Evolutionary conservation across 2,797 vertebrate species (phyloP), one percentile per base, ranked within the genome.

Genomic region (Garrulus glandarius): DNA sequence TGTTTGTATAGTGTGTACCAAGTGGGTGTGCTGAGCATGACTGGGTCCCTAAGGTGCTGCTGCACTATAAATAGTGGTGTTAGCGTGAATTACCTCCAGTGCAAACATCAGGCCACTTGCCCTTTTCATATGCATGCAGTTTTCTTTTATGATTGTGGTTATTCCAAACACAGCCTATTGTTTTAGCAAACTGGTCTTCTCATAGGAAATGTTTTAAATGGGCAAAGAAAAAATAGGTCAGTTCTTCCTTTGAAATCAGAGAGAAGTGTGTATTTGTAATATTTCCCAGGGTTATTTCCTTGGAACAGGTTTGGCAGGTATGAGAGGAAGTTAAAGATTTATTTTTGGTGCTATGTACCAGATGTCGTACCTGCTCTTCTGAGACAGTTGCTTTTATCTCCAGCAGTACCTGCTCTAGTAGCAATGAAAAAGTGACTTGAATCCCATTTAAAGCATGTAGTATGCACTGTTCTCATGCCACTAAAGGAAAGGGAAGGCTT

Each of bases 301-400:
- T 71, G 77, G 78, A 96, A 87, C 80, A 68, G 75, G 92, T 92
- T 91, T 96, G 97, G 96, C 97, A 97, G 96, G 96, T 95, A 92
- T 65, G 94, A 95, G 93, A 85, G 86, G 92, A 96, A 97, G 95
- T 97, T 96, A 97, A 96, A 98, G 96, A 97, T 98, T 96, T 95
- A 96, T 97, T 96, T 97, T 96, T 72, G 92, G 96, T 91, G 96
- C 92, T 63, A 77, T 77, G 41, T 97, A 96, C 90, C 97, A 97
- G 94, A 96, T 97, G 96, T 95, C 97, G 95, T 94, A 91, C 95
- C 95, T 94, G 96, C 92, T 97, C 85, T 96, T 96, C 86, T 61
- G 89, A 98, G 96, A 96, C 95, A 92, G 92, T 93, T 94, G 76
- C 97, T 97, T 98, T 97, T 90, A 96, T 97, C 97, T 97, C 63